Evolutionary conservation across 2,888 invertebrate genomes (phyloP).

Genomic region (Temnothorax ravouxi): DNA sequence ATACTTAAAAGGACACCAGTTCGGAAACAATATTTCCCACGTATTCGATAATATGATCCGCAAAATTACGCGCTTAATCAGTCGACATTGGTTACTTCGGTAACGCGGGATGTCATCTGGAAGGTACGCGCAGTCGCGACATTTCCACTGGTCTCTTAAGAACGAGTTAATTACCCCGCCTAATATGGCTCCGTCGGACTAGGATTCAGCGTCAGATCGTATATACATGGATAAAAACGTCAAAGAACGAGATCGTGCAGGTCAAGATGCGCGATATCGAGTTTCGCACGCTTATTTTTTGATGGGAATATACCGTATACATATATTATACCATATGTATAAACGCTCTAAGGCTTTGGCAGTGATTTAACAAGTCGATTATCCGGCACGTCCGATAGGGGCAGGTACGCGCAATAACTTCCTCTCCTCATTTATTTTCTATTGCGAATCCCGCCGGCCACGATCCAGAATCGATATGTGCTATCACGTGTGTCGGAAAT

Average conservation of each 20-base stretch:
- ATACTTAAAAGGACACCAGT: neutral
- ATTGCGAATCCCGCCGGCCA: slow-evolving; percentile 56
- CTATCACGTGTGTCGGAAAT: slow-evolving; percentile 57
- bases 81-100: slow-evolving; percentile 21
- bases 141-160: slow-evolving; percentile 44
- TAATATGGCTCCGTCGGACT: slow-evolving; percentile 82
- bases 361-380: slow-evolving; percentile 84
- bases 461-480: slow-evolving; percentile 46
- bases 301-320: slow-evolving; percentile 17
- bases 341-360: slow-evolving; percentile 86
- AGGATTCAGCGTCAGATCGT: slow-evolving; percentile 85
- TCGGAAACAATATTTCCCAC: slow-evolving; percentile 12
- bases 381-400: slow-evolving; percentile 73
- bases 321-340: slow-evolving; percentile 81
- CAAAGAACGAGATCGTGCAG: slow-evolving; percentile 18
- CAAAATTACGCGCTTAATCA: slow-evolving; percentile 12
- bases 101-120: slow-evolving; percentile 1
- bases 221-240: slow-evolving; percentile 81
- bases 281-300: neutral
- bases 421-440: slow-evolving; percentile 35
- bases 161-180: slow-evolving; percentile 49
- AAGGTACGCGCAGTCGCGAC: slow-evolving; percentile 18
- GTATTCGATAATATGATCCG: slow-evolving; percentile 28
- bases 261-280: neutral
- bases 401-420: slow-evolving; percentile 55